A percentile compares a stretch with the other conserved stretches of the same genome.
phyloP scores from a whole-genome alignment of 1,140 invertebrate genomes.

The Lordiphosa mommai region DNA sequence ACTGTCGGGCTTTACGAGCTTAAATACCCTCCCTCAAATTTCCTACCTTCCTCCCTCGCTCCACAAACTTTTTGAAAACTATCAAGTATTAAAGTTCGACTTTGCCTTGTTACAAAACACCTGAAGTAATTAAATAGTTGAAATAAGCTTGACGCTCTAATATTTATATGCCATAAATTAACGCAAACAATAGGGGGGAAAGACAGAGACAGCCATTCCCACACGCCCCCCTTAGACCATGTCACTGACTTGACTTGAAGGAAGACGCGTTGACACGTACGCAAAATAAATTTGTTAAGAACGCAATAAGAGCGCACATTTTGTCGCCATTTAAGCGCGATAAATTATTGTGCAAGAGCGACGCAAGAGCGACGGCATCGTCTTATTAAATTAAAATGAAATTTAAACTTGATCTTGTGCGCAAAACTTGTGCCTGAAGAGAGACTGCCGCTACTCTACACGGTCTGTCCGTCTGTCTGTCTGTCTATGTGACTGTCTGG shows the following conservation, averaged over 20 bases:
- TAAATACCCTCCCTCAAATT: too few relatives aligned
- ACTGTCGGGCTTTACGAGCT: background rate
- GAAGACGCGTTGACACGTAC: constrained; percentile 69
- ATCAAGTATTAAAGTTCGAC: background rate
- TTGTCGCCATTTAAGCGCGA: constrained; percentile 74
- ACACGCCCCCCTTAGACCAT: background rate
- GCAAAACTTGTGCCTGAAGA: constrained; percentile 12
- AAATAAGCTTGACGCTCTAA: constrained; percentile 64
- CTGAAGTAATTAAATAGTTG: constrained; percentile 73
- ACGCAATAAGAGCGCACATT: constrained; percentile 74
- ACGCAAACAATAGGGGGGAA: constrained; percentile 52
- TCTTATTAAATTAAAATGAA: constrained; percentile 73
- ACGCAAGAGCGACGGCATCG: constrained; percentile 13
- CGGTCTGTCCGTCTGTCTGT: background rate
- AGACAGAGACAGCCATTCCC: constrained; percentile 6
- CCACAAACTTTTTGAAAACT: background rate
- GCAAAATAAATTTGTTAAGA: constrained; percentile 76
- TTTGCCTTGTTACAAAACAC: constrained; percentile 38
- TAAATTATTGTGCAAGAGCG: constrained; percentile 64
- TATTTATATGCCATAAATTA: constrained; percentile 75
- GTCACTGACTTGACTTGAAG: constrained; percentile 11
- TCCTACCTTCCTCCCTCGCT: too few relatives aligned
- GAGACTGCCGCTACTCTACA: background rate
- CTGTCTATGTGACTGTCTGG: constrained; percentile 3
- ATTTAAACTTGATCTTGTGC: constrained; percentile 68